These are phyloP conservation scores for Trachymyrmex cornetzi DNA, from an alignment of 1,140 invertebrate species.

Conservation along the genomic window DNA sequence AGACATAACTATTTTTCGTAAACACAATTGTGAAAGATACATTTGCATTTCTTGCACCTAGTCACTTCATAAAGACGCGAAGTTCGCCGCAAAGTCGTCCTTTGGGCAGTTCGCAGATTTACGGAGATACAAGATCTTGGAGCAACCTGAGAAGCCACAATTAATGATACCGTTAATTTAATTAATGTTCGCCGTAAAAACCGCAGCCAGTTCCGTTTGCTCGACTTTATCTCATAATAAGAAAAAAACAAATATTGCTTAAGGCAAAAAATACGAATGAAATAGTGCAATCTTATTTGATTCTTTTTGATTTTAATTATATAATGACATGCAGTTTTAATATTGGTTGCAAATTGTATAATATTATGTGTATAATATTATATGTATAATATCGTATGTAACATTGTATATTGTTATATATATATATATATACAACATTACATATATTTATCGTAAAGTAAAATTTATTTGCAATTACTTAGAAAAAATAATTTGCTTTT, in stretches of 20 bases:
- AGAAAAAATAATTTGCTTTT: too few species aligned
- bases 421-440: background rate
- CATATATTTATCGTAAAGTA: too few species aligned
- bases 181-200: constrained; percentile 70
- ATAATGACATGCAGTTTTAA: background rate
- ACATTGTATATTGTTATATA: too few species aligned
- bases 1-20: background rate
- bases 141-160: constrained; percentile 49
- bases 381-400: background rate
- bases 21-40: background rate
- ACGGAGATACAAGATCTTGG: constrained; percentile 47
- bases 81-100: constrained; percentile 29
- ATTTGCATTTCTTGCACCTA: background rate
- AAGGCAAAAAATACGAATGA: background rate
- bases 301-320: constrained; percentile 6
- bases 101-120: constrained; percentile 49
- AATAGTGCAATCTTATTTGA: background rate
- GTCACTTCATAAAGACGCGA: constrained; percentile 15
- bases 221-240: constrained; percentile 18
- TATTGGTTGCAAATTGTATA: background rate
- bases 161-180: constrained; percentile 75
- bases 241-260: constrained; percentile 21
- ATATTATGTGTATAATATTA: background rate
- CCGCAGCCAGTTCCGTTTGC: constrained; percentile 42
- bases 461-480: too few species aligned